Conservation (phyloP, 2,113 vertebrate species). For the Diphyllodes magnificus region DNA sequence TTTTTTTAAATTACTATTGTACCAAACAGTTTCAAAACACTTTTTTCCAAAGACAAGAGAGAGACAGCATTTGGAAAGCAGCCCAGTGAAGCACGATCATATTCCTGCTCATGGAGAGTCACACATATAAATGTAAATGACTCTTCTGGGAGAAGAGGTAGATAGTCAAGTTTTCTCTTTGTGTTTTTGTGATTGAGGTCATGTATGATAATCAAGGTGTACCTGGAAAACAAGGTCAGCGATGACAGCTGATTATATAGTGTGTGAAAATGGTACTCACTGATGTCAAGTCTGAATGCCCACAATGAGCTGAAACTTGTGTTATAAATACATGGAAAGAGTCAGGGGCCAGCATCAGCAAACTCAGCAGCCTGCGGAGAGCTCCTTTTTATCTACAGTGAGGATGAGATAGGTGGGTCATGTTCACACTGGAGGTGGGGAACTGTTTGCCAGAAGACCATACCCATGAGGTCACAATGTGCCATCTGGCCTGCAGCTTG, state of each 20-base stretch:
- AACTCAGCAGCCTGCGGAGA: not conserved
- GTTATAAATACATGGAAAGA: not conserved
- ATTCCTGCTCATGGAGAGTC: not conserved
- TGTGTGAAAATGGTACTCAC: not conserved
- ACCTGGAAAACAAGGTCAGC: not conserved
- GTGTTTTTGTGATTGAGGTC: not conserved
- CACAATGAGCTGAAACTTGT: not conserved
- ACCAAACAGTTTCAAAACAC: not conserved
- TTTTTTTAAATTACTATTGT: not conserved
- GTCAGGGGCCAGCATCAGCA: not conserved
- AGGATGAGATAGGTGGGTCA: not conserved
- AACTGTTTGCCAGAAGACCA: not conserved
- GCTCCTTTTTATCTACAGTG: not conserved
- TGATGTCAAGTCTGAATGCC: not conserved
- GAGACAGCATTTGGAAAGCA: not conserved
- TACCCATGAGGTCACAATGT: not conserved
- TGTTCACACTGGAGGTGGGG: not conserved
- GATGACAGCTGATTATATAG: not conserved
- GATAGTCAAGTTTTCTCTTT: not conserved
- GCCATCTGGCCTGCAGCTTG: not conserved
- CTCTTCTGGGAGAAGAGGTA: not conserved
- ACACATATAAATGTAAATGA: not conserved
- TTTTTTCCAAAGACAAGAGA: not conserved
- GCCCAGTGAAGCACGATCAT: not conserved
- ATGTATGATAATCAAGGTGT: not conserved